Conservation (phyloP, 2,888 invertebrate species). For the Drosophila maculinotata region DNA sequence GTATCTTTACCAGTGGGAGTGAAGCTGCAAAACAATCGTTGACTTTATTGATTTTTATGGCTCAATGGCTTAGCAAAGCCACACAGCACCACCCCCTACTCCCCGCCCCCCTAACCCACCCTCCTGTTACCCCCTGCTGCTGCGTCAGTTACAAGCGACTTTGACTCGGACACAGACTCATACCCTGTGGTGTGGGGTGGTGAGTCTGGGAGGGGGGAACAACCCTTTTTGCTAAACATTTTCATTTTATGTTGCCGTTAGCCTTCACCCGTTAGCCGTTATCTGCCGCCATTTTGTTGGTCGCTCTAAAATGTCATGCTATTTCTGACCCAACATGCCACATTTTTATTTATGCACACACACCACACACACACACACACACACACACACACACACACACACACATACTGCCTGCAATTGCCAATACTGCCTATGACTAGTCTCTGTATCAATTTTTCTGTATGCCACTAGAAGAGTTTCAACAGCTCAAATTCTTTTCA, state of each 20-base stretch:
- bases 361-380: not conserved
- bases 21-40: constrained; percentile 38
- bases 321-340: constrained; percentile 81
- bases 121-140: not conserved
- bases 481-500: no score
- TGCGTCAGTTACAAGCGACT: constrained; percentile 22
- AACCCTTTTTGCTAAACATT: constrained; percentile 73
- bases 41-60: constrained; percentile 76
- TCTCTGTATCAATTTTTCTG: constrained; percentile 6
- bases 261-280: constrained; percentile 49
- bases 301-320: constrained; percentile 75
- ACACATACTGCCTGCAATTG: not conserved
- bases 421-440: constrained; percentile 5
- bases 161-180: constrained; percentile 16
- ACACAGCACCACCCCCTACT: no score
- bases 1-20: no score
- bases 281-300: constrained; percentile 74
- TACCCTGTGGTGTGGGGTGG: constrained; percentile 14
- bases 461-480: not conserved
- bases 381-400: not conserved
- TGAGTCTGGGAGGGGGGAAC: not conserved
- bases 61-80: constrained; percentile 60
- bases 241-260: constrained; percentile 61
- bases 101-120: not conserved
- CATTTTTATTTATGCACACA: constrained; percentile 76